Percentiles rank a stretch among this genome's conserved stretches.
Evolutionary conservation across 2,113 vertebrate genomes (phyloP).

Genomic region (Muscicapa adusta): DNA sequence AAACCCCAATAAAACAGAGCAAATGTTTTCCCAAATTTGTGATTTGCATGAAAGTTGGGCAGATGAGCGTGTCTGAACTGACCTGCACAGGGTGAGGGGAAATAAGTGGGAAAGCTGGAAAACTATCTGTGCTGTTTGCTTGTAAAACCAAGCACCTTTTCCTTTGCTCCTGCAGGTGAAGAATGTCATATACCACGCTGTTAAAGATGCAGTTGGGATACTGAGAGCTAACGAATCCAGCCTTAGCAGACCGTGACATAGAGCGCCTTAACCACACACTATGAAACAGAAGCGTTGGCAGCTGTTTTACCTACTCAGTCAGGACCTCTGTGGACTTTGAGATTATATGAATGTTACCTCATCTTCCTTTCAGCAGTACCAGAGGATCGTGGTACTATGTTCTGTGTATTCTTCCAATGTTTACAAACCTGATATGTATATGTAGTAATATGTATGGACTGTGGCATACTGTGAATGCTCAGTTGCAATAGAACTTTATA

Average conservation of each 20-base stretch:
- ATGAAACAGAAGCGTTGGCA: constrained; percentile 66
- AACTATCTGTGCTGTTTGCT: not conserved
- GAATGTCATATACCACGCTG: constrained; percentile 83
- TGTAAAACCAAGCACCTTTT: not conserved
- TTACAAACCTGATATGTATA: constrained; percentile 77
- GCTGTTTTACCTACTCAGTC: constrained; percentile 72
- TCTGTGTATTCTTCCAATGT: constrained; percentile 77
- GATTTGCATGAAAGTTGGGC: fast-evolving
- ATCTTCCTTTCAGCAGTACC: constrained; percentile 74
- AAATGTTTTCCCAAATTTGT: not conserved
- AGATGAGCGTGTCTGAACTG: fast-evolving
- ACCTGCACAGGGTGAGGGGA: fast-evolving
- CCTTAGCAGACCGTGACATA: constrained; percentile 58
- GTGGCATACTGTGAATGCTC: constrained; percentile 74
- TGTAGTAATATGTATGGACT: constrained; percentile 72
- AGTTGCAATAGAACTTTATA: constrained; percentile 67
- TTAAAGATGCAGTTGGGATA: constrained; percentile 80
- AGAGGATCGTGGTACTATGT: constrained; percentile 64
- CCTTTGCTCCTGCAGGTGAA: constrained; percentile 69
- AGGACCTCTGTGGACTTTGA: constrained; percentile 75
- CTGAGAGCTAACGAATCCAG: constrained; percentile 74
- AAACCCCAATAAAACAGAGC: not conserved
- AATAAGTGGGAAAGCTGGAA: not conserved
- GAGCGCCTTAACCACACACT: constrained; percentile 43
- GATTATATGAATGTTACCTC: constrained; percentile 75